Percentiles rank a stretch among this genome's conserved stretches.
phyloP scores from a whole-genome alignment of 2,113 vertebrate genomes.

The Cyphomyrus plagiostoma region DNA sequence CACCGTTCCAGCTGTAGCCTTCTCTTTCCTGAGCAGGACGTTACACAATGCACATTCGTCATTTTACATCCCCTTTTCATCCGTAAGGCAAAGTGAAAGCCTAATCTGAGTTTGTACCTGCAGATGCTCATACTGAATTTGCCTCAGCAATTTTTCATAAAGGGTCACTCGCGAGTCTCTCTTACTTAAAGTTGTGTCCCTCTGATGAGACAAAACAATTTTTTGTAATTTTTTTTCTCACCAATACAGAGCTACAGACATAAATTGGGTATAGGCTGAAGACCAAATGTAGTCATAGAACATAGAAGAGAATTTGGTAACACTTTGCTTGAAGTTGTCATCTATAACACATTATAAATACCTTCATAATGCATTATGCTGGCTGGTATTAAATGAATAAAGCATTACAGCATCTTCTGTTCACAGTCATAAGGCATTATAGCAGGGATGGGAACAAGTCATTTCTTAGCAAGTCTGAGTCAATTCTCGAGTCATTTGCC shows the following conservation, averaged over 20 bases:
- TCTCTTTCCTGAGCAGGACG: not conserved
- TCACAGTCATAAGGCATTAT: no score
- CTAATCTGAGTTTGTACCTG: not conserved
- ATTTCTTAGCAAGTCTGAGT: no score
- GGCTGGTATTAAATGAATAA: no score
- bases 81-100: not conserved
- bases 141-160: conserved; percentile 70
- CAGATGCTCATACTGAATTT: conserved; percentile 67
- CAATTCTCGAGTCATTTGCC: no score
- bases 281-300: not conserved
- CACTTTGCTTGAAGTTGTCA: not conserved
- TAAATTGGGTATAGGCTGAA: not conserved
- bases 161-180: conserved; percentile 62
- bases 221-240: not conserved
- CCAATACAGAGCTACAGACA: not conserved
- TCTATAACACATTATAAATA: not conserved
- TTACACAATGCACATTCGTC: not conserved
- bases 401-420: no score
- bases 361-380: not conserved
- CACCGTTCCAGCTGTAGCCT: conserved; percentile 65
- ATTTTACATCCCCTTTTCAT: not conserved
- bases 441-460: no score
- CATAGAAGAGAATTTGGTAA: not conserved
- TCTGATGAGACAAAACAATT: conserved; percentile 49
- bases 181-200: conserved; percentile 67